Conservation (phyloP, 2,888 invertebrate species). For the Stegophylla sp. region DNA sequence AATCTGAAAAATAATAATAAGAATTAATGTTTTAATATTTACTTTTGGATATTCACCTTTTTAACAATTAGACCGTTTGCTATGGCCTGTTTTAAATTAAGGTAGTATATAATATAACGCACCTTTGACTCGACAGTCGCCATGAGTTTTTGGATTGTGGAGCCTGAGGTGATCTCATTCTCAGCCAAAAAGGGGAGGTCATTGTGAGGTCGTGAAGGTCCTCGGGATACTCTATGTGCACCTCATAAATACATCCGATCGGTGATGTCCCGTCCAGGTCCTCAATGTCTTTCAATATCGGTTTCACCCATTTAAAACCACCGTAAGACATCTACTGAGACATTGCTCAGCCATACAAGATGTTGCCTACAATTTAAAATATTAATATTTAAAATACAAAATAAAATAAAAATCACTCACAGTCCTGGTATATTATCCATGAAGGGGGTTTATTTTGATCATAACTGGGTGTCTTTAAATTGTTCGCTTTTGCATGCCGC, state of each 20-base stretch:
- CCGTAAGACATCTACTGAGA: no score
- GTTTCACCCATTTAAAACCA: no score
- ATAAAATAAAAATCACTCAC: no score
- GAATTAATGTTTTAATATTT: neutral
- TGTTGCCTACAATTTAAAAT: no score
- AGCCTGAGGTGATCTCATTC: slow-evolving; percentile 60
- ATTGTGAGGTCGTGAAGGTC: slow-evolving; percentile 63
- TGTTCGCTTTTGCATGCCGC: no score
- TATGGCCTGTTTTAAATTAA: slow-evolving; percentile 63
- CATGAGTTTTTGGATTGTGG: slow-evolving; percentile 62
- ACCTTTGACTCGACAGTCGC: slow-evolving; percentile 62
- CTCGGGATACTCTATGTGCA: slow-evolving; percentile 62
- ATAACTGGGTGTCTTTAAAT: no score
- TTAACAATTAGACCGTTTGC: slow-evolving; percentile 61
- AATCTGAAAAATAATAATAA: slow-evolving; percentile 60
- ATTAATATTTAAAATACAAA: no score
- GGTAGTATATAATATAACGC: slow-evolving; percentile 64
- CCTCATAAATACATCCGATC: slow-evolving; percentile 64
- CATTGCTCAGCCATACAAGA: no score
- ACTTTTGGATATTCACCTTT: neutral
- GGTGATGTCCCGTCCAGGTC: no score
- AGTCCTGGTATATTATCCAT: no score
- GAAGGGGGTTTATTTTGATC: no score
- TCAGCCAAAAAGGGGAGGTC: slow-evolving; percentile 64
- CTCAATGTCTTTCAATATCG: no score